Evolutionary conservation across 2,888 invertebrate species (phyloP), one percentile per base, ranked within the genome.

Genomic region (Acanthosepion pharaonis): DNA sequence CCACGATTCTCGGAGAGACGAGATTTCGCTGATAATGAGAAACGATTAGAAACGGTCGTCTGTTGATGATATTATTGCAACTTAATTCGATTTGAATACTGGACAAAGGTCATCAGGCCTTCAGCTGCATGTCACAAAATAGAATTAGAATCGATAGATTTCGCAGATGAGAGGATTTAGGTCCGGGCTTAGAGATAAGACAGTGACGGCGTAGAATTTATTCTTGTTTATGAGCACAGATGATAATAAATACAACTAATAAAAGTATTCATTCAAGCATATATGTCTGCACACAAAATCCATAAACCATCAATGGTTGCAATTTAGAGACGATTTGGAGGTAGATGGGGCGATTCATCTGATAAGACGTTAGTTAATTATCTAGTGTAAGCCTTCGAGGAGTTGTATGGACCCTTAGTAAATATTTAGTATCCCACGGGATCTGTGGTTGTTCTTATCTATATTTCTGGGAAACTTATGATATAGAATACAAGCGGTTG

Each of bases 1-100:
- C n/a, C 78, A 78, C 15, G 78, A 78, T 78, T 78, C 78, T 33
- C 78, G n/a, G n/a, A 78, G n/a, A 78, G 78, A 78, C 78, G 78
- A 78, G 78, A 78, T 78, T 78, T 78, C 78, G 4, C n/a, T n/a
- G 78, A 78, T 78, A 78, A 78, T 78, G 78, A 23, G 78, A 78
- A 78, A 78, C 78, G 78, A 78, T 78, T 78, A 78, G 18, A 78
- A 33, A n/a, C 78, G 33, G 78, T 78, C 33, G 78, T 78, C 78
- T 78, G n/a, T n/a, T 78, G 78, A 78, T 78, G 78, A 78, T 78
- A 78, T 78, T 78, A 78, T 78, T 78, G 78, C 78, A 78, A 78
- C n/a, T 78, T 78, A 78, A 78, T 78, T n/a, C 78, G 15, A n/a
- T 33, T 33, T 78, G n/a, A 78, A 78, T 78, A 15, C 4, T 33